Conservation (phyloP, 2,797 vertebrate genomes). For the Phoeniculus purpureus region DNA sequence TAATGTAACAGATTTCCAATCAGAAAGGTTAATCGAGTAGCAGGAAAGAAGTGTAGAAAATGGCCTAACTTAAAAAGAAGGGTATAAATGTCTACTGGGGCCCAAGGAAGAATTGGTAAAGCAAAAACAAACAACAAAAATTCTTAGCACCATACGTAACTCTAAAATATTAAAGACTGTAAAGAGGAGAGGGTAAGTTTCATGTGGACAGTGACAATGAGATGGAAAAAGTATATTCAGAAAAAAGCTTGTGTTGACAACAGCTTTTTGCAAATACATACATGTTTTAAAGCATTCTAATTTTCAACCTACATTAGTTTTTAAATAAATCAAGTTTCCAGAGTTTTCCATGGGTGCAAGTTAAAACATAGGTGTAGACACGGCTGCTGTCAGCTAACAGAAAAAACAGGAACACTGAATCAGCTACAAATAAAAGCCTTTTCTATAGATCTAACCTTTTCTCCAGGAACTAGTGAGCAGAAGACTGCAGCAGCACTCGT, state of each 20-base stretch:
- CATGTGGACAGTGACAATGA: neutral
- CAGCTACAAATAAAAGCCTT: slow-evolving; percentile 12
- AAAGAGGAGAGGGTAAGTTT: neutral
- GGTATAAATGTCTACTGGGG: neutral
- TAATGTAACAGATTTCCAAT: neutral
- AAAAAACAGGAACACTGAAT: neutral
- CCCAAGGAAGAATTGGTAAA: neutral
- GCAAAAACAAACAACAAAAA: no score
- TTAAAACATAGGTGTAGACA: no score
- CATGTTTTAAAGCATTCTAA: neutral
- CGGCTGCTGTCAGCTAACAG: neutral
- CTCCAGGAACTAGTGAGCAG: neutral
- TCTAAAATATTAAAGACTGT: neutral
- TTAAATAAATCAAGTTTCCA: neutral
- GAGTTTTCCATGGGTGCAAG: neutral
- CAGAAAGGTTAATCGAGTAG: neutral
- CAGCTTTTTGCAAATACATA: neutral
- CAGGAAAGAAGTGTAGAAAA: neutral
- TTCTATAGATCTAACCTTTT: neutral
- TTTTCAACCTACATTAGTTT: neutral
- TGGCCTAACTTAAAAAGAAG: neutral
- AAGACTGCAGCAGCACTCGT: neutral
- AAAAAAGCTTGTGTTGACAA: neutral
- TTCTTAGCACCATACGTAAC: neutral
- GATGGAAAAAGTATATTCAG: fast-evolving